Evolutionary conservation across 2,797 vertebrate genomes (phyloP).

Genomic region (Gallirallus australis): DNA sequence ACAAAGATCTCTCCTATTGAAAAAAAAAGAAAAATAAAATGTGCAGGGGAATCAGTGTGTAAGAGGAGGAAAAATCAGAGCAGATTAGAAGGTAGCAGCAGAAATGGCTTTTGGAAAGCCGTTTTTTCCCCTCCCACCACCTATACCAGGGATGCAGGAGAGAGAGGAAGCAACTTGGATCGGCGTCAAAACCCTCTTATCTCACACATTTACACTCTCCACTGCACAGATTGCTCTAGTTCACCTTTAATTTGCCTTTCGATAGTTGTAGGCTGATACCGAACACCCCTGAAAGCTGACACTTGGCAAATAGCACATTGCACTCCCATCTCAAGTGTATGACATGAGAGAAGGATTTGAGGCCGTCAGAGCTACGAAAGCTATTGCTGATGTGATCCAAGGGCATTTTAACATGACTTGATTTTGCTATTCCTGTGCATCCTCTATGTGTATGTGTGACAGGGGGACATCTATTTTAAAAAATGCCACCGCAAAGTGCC

Average conservation of each 20-base stretch:
- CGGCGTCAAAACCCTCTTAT: slow-evolving; percentile 31
- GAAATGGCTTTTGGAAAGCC: slow-evolving; percentile 19
- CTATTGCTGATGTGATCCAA: slow-evolving; percentile 28
- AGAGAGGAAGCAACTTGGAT: slow-evolving; percentile 7
- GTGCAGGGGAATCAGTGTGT: not conserved
- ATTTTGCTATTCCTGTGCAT: slow-evolving; percentile 39
- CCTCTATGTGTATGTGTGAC: not conserved
- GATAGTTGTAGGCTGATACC: slow-evolving; percentile 65
- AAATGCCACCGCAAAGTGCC: slow-evolving; percentile 9
- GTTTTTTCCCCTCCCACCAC: not conserved
- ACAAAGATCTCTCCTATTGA: not conserved
- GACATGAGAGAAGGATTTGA: slow-evolving; percentile 56
- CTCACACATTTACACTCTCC: slow-evolving; percentile 48
- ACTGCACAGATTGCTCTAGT: slow-evolving; percentile 17
- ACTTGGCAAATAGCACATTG: slow-evolving; percentile 39
- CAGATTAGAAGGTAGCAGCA: not conserved
- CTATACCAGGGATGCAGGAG: not conserved
- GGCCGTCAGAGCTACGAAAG: not conserved
- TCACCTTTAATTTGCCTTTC: slow-evolving; percentile 75
- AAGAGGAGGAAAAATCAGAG: not conserved
- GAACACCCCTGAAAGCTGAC: slow-evolving; percentile 75
- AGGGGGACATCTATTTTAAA: slow-evolving; percentile 53
- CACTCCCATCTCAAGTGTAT: slow-evolving; percentile 32
- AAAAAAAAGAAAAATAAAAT: not conserved
- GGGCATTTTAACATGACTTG: not conserved